These are phyloP conservation scores for Orthosia gracilis DNA, from an alignment of 2,888 invertebrate genomes.

Conservation along the genomic window DNA sequence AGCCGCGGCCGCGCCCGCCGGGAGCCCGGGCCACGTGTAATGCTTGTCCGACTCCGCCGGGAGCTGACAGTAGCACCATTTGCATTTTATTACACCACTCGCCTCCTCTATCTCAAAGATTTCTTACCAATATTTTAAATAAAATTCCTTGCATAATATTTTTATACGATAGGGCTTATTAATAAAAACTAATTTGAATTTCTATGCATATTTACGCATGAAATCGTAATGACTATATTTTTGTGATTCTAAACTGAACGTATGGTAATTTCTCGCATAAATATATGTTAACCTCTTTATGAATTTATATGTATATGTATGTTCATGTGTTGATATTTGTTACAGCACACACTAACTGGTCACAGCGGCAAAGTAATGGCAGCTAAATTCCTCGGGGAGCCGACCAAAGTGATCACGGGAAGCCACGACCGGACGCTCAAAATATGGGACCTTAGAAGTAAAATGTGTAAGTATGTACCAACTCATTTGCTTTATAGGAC, in stretches of 20 bases:
- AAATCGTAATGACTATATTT: conserved; percentile 42
- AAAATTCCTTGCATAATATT: conserved; percentile 18
- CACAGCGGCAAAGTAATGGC: conserved; percentile 99
- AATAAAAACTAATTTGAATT: conserved; percentile 44
- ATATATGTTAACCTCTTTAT: conserved; percentile 13
- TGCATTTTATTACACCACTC: conserved; percentile 68
- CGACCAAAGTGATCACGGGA: conserved; percentile 98
- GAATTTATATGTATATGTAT: neutral
- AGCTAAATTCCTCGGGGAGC: conserved; percentile 98
- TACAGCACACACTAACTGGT: conserved; percentile 97
- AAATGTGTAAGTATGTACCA: conserved; percentile 88
- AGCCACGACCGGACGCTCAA: conserved; percentile 99
- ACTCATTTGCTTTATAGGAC: conserved; percentile 57
- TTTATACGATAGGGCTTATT: conserved; percentile 5
- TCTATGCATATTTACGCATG: conserved; percentile 5
- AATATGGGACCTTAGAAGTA: conserved; percentile 99
- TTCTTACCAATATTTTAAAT: conserved; percentile 28
- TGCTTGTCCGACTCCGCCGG: conserved; percentile 72
- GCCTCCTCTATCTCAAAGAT: conserved; percentile 38
- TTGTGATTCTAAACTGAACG: conserved; percentile 16
- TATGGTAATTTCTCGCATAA: conserved; percentile 31
- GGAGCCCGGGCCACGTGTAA: conserved; percentile 76
- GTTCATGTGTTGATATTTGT: conserved; percentile 61
- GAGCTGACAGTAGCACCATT: conserved; percentile 72
- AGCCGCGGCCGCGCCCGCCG: conserved; percentile 69